A percentile compares a stretch with the other conserved stretches of the same genome.
Conservation (phyloP, 2,113 vertebrate genomes). For the Oncorhynchus masou region DNA sequence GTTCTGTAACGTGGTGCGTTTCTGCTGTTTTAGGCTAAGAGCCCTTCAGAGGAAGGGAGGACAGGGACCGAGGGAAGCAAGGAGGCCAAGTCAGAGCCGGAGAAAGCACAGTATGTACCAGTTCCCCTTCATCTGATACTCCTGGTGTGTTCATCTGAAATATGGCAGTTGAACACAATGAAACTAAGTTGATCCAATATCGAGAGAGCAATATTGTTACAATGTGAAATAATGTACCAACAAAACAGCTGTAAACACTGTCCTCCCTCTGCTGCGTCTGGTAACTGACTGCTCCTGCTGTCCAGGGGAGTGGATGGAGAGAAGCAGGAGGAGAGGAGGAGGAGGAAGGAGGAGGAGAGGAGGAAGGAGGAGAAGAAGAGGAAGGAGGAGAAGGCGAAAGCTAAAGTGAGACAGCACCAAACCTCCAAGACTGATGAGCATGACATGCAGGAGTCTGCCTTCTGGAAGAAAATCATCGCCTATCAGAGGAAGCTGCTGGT, state of each 20-base stretch:
- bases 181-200: no score
- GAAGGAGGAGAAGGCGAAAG: slow-evolving; percentile 80
- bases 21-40: slow-evolving; percentile 73
- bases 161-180: background rate
- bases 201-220: background rate
- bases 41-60: slow-evolving; percentile 51
- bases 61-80: slow-evolving; percentile 78
- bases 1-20: background rate
- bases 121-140: background rate
- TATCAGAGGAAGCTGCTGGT: slow-evolving; percentile 95
- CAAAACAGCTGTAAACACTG: no score
- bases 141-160: background rate
- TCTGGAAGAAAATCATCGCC: slow-evolving; percentile 94
- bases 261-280: background rate
- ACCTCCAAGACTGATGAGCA: slow-evolving; percentile 82
- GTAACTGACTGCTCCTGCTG: background rate
- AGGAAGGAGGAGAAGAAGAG: slow-evolving; percentile 75
- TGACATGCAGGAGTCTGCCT: slow-evolving; percentile 89
- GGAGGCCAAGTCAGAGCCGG: slow-evolving; percentile 77
- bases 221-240: no score
- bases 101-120: slow-evolving; percentile 83
- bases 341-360: no score
- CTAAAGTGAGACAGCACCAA: slow-evolving; percentile 77
- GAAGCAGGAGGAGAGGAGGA: slow-evolving; percentile 79
- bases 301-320: slow-evolving; percentile 65